A percentile compares a stretch with the other conserved stretches of the same genome.
phyloP scores from a whole-genome alignment of 2,113 vertebrate species.

The Alethe diademata region DNA sequence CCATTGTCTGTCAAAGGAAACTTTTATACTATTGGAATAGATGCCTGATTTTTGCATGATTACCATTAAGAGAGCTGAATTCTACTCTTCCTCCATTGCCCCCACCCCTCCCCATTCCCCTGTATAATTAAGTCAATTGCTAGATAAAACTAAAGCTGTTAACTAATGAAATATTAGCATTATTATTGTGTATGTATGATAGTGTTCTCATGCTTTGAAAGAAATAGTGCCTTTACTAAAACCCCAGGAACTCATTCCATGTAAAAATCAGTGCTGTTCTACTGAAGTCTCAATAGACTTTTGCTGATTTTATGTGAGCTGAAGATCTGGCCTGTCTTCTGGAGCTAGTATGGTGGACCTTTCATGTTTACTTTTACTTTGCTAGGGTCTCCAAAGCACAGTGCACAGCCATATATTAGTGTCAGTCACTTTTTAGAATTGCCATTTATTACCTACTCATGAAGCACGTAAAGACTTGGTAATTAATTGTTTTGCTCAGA shows the following conservation, averaged over 20 bases:
- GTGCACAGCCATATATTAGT: background rate
- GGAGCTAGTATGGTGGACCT: background rate
- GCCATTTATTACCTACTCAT: background rate
- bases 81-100: background rate
- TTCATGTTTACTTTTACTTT: constrained; percentile 30
- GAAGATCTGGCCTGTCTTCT: background rate
- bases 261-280: background rate
- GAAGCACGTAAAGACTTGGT: background rate
- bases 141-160: background rate
- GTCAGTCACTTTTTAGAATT: constrained; percentile 28
- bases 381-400: constrained; percentile 1
- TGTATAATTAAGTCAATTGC: background rate
- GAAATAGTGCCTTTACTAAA: background rate
- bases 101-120: fast-evolving
- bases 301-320: background rate
- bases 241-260: background rate
- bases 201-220: background rate
- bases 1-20: background rate
- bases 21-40: background rate
- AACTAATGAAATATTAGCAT: background rate
- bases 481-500: background rate
- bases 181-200: background rate
- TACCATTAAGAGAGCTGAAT: background rate
- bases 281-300: background rate
- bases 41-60: background rate